Base-by-base conservation (phyloP, 2,888 invertebrate genomes). In the Octonoba sinensis region DNA sequence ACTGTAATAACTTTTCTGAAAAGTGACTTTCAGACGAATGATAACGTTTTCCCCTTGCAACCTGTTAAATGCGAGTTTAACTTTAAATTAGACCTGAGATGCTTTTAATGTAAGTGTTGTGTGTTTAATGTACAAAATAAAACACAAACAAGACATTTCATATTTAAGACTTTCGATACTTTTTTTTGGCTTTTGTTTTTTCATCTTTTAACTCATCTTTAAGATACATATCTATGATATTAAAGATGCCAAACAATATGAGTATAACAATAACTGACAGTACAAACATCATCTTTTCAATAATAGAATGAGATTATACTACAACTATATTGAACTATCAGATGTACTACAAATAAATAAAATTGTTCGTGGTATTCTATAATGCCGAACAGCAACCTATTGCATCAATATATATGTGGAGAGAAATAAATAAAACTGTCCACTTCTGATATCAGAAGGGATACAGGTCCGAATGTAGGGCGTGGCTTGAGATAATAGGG, bases 121-220 rank as follows among this genome's bases (percentile, higher is more conserved):
- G 36, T 6, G 6, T 8, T 36, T 1, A 36, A 36, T 36, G 1
- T 8, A 36, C 3, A 24, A 62, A 62, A 13, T 36, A 65, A 65
- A 20, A 49, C 0, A 65, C 47, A 47, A 15, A 15, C 49, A 49
- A 3, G 24, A 49, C 49, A 20, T 36, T 36, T 36, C 11, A 2
- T 4, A 36, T 1, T 75, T 67, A 60, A 20, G 16, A 36, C 24
- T 24, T 18, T 60, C 13, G 15, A 16, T 54, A 72, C 36, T 27
- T 69, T 69, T 64, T 62, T 64, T 72, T 67, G 12, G 65, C 47
- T 72, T 79, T 79, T 79, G 67, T 62, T 79, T 79, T 79, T 79
- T 79, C 79, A 79, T 79, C 79, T 67, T 79, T 59, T 64, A 79
- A 72, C 73, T 79, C 79, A 69, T 79, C 79, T 67, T 79, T 79